Evolutionary conservation across 2,113 vertebrate genomes (phyloP).

Genomic region (Xyliphius kryptos): DNA sequence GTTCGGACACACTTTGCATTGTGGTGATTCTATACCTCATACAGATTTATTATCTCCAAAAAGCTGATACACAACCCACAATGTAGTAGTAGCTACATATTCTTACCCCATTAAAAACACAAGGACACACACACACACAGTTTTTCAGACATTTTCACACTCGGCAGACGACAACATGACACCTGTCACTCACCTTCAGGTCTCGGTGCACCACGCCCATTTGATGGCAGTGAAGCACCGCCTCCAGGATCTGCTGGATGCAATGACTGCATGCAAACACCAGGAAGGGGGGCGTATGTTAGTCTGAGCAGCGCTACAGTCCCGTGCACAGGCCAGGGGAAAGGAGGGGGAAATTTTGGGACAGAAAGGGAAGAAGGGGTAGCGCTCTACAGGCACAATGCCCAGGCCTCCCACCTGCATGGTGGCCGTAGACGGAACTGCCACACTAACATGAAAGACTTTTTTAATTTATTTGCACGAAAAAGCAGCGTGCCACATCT

Average conservation of each 20-base stretch:
- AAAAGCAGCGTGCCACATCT: too few relatives aligned
- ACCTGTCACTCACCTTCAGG: conserved; percentile 85
- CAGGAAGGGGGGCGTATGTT: conserved; percentile 69
- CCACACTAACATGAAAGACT: too few relatives aligned
- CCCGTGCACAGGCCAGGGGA: conserved; percentile 59
- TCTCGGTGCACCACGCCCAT: conserved; percentile 97
- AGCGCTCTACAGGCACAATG: conserved; percentile 27
- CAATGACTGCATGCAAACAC: conserved; percentile 90
- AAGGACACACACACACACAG: too few relatives aligned
- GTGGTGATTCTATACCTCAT: too few relatives aligned
- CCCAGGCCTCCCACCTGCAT: conserved; percentile 25
- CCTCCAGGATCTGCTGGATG: conserved; percentile 97
- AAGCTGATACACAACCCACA: too few relatives aligned
- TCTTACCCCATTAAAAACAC: too few relatives aligned
- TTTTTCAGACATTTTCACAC: conserved; percentile 13
- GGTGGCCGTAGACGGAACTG: too few relatives aligned
- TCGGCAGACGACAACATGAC: conserved; percentile 29
- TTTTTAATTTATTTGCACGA: too few relatives aligned
- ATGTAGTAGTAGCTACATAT: too few relatives aligned
- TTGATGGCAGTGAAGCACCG: conserved; percentile 93
- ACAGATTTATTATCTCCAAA: too few relatives aligned
- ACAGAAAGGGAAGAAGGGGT: conserved; percentile 1
- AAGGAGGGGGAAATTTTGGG: background rate
- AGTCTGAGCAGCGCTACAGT: conserved; percentile 67
- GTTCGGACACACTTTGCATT: too few relatives aligned